A percentile compares a stretch with the other conserved stretches of the same genome.
These are phyloP conservation scores for Lasioglossum albipes DNA, from an alignment of 1,140 invertebrate genomes.

Conservation along the genomic window DNA sequence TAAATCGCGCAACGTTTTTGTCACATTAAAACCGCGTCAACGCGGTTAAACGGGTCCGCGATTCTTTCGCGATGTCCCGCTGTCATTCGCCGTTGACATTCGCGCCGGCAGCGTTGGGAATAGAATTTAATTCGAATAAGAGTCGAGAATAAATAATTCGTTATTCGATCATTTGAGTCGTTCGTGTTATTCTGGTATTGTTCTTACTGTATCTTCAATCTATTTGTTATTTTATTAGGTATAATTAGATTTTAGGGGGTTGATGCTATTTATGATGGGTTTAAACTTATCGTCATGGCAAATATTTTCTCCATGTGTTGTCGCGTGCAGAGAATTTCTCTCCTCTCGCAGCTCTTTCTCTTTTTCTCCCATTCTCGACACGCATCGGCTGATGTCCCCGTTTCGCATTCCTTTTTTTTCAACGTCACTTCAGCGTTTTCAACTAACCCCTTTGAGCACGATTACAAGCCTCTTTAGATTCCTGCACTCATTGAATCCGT, in stretches of 20 bases:
- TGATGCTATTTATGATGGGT: constrained; percentile 53
- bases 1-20: background rate
- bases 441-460: background rate
- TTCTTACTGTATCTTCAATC: too few relatives aligned
- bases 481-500: background rate
- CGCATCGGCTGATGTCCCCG: background rate
- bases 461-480: background rate
- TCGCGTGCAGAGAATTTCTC: constrained; percentile 31
- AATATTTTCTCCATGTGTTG: constrained; percentile 39
- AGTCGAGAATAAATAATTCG: too few relatives aligned
- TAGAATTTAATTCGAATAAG: too few relatives aligned
- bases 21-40: background rate
- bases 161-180: too few relatives aligned
- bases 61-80: background rate
- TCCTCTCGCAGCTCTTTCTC: constrained; percentile 2
- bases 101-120: background rate
- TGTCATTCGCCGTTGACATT: background rate
- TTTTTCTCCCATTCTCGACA: background rate
- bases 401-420: background rate
- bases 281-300: constrained; percentile 49
- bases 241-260: too few relatives aligned
- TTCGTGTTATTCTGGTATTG: too few relatives aligned
- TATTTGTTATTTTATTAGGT: too few relatives aligned
- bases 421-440: constrained; percentile 4
- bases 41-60: background rate